These are phyloP conservation scores for Ceratina australensis DNA, from an alignment of 1,140 invertebrate species.

Conservation along the genomic window DNA sequence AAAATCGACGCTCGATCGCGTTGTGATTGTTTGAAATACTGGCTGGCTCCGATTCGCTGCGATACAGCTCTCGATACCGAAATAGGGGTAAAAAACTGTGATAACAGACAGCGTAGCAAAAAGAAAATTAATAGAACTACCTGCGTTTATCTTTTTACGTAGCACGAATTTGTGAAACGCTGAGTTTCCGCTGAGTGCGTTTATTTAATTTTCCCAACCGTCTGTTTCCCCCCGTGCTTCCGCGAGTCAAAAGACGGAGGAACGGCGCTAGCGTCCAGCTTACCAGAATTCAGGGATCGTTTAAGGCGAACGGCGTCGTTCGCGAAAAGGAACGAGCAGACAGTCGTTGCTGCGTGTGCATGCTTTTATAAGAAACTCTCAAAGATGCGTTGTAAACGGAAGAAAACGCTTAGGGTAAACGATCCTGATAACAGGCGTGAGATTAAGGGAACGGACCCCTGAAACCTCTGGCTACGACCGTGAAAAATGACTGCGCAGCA, in stretches of 20 bases:
- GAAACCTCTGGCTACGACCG: background rate
- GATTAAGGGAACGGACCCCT: background rate
- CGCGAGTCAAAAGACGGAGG: background rate
- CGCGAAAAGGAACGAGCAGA: conserved; percentile 9
- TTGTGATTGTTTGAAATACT: background rate
- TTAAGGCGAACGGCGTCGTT: conserved; percentile 27
- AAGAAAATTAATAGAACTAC: background rate
- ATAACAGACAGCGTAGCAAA: background rate
- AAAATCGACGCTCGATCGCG: background rate
- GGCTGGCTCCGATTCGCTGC: background rate
- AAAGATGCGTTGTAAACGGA: conserved; percentile 25
- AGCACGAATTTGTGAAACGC: background rate
- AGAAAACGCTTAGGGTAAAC: conserved; percentile 15
- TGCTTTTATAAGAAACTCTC: conserved; percentile 31
- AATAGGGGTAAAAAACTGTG: background rate
- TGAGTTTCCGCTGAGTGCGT: background rate
- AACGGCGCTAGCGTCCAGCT: background rate
- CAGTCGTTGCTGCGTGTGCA: conserved; percentile 24
- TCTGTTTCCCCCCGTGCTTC: background rate
- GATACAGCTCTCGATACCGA: background rate
- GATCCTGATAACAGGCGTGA: background rate
- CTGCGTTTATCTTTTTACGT: background rate
- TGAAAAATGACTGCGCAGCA: background rate
- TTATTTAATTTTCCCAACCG: background rate
- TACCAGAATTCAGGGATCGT: background rate